Percentiles rank a stretch among this genome's conserved stretches.
Conservation (phyloP, 2,888 invertebrate species). For the Apoderus coryli region DNA sequence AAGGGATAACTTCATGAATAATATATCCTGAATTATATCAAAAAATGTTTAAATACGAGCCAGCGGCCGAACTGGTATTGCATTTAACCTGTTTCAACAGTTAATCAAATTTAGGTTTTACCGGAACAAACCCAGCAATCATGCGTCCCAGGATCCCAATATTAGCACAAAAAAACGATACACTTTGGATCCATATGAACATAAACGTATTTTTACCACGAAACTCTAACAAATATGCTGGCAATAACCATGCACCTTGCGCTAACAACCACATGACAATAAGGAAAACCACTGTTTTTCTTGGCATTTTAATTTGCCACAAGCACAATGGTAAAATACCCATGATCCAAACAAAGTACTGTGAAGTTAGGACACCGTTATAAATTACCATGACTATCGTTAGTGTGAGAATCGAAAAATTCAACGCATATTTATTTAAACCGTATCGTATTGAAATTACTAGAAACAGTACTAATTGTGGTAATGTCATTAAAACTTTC, state of each 20-base stretch:
- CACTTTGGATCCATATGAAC: slow-evolving; percentile 70
- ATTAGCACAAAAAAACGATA: slow-evolving; percentile 74
- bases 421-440: slow-evolving; percentile 49
- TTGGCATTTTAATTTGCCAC: slow-evolving; percentile 48
- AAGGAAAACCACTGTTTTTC: slow-evolving; percentile 36
- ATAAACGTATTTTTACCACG: slow-evolving; percentile 67
- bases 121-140: slow-evolving; percentile 27
- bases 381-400: slow-evolving; percentile 82
- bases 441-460: slow-evolving; percentile 55
- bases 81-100: too few species aligned
- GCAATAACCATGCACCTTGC: slow-evolving; percentile 77
- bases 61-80: too few species aligned
- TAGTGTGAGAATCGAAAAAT: slow-evolving; percentile 72
- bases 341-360: slow-evolving; percentile 94
- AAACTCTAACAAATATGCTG: slow-evolving; percentile 89
- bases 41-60: too few species aligned
- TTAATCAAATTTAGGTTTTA: slow-evolving; percentile 16
- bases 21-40: too few species aligned
- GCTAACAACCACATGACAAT: slow-evolving; percentile 47
- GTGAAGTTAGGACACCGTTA: slow-evolving; percentile 94
- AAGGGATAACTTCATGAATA: too few species aligned
- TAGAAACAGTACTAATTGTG: slow-evolving; percentile 53
- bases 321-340: slow-evolving; percentile 72
- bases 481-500: slow-evolving; percentile 46
- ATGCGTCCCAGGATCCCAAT: slow-evolving; percentile 38